Percentiles rank a stretch among this genome's conserved stretches.
phyloP scores from a whole-genome alignment of 2,113 vertebrate species.

The Semnornis frantzii region DNA sequence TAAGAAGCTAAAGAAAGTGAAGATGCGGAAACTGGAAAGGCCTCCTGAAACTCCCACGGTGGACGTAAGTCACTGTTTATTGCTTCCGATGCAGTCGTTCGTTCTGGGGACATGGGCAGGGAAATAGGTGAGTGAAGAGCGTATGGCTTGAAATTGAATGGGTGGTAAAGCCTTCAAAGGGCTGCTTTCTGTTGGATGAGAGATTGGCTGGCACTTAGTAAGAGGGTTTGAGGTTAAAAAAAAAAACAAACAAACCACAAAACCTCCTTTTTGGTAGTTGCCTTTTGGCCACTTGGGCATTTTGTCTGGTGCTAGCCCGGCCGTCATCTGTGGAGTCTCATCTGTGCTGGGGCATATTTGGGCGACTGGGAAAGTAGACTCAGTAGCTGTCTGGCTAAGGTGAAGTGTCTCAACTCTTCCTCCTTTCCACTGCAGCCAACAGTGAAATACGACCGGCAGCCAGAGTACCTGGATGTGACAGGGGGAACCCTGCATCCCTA shows the following conservation, averaged over 20 bases:
- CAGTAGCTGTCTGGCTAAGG: background rate
- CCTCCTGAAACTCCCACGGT: slow-evolving; percentile 94
- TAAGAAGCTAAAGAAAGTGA: slow-evolving; percentile 93
- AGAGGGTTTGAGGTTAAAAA: background rate
- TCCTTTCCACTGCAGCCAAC: slow-evolving; percentile 82
- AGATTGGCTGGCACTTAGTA: background rate
- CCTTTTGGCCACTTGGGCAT: background rate
- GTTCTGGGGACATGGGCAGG: background rate
- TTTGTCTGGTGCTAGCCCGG: background rate
- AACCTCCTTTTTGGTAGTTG: background rate
- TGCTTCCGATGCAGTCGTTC: background rate
- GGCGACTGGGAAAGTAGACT: background rate
- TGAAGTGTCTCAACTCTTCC: background rate
- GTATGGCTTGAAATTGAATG: background rate
- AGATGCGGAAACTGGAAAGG: slow-evolving; percentile 89
- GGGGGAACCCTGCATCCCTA: slow-evolving; percentile 94
- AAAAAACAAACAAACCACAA: background rate
- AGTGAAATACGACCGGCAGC: slow-evolving; percentile 95
- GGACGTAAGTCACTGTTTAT: slow-evolving; percentile 82
- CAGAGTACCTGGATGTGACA: slow-evolving; percentile 91
- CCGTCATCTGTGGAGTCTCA: background rate
- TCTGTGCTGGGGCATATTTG: background rate
- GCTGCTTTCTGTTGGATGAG: rapidly evolving
- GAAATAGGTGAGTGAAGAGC: background rate
- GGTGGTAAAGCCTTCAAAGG: background rate